phyloP scores from a whole-genome alignment of 2,113 vertebrate species.

The Thalassarche chlororhynchos region DNA sequence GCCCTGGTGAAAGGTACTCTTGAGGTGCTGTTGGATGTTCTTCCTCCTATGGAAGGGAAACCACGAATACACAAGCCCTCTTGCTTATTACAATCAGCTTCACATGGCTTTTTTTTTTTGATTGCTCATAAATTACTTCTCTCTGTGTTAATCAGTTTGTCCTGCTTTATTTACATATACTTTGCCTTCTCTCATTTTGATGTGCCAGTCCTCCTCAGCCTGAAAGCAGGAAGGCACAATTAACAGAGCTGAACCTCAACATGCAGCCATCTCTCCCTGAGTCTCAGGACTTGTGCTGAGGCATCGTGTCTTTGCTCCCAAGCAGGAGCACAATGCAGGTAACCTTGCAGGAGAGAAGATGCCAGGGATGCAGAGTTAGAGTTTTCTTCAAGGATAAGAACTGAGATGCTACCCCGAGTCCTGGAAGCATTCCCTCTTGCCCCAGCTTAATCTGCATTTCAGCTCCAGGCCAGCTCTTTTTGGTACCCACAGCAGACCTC shows the following conservation, averaged over 20 bases:
- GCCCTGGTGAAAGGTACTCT: background rate
- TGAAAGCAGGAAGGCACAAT: background rate
- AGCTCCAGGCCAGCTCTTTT: background rate
- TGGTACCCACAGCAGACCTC: background rate
- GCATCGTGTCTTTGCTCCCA: rapidly evolving
- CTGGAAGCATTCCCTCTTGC: background rate
- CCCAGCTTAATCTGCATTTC: background rate
- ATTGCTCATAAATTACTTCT: background rate
- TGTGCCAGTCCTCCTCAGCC: background rate
- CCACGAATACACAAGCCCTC: background rate
- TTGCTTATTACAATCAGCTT: background rate
- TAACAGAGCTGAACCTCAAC: background rate
- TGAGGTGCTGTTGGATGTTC: background rate
- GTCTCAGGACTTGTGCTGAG: background rate
- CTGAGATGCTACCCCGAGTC: background rate
- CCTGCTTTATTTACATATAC: background rate
- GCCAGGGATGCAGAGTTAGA: background rate
- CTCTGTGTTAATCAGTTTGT: background rate
- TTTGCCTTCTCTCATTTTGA: background rate
- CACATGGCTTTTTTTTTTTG: background rate
- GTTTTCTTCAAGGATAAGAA: background rate
- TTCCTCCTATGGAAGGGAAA: background rate
- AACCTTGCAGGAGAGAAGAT: background rate
- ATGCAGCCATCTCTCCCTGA: background rate
- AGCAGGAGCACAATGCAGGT: background rate